Evolutionary conservation across 2,888 invertebrate species (phyloP), one percentile per base, ranked within the genome.

Genomic region (Taenaris catops): DNA sequence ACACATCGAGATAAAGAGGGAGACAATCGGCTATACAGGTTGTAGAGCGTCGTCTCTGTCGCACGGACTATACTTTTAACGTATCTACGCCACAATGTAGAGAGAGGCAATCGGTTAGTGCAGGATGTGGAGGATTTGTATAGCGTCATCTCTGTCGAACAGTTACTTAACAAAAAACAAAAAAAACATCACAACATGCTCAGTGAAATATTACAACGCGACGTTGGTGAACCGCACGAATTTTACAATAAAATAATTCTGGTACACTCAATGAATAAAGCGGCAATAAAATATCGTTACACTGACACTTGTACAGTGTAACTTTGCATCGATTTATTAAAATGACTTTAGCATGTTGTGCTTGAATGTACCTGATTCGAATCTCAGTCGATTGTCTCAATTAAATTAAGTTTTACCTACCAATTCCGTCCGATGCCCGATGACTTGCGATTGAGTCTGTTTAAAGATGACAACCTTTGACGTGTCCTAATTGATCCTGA

Each of bases 331-430:
- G 26, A 27, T 38, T 34, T 31, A 33, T 41, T 33, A 33, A 14
- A 33, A 33, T 29, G 6, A 16, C 3, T n/a, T 31, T 21, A 31
- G 7, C 14, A 8, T 36, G 32, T 35, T 29, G 34, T 34, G 11
- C 7, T 17, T 27, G 26, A 37, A 28, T 32, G 44, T 31, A 31
- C 21, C 19, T 27, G 26, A 33, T 29, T 26, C 33, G 31, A 38
- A 46, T 52, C 45, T 42, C 28, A 34, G 35, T 39, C 48, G 51
- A 63, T 78, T 73, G 75, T 66, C 62, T 72, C 67, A 75, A 78
- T 80, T 71, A 76, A 72, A 79, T 75, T 68, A 79, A 76, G 65
- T 66, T 69, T 67, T 54, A 58, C 53, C 58, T 56, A 34, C 40
- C 34, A 27, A 44, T 32, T 39, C 21, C 21, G 24, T 23, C 24